Base-by-base conservation (phyloP, 2,888 invertebrate genomes). In the Machimus atricapillus region DNA sequence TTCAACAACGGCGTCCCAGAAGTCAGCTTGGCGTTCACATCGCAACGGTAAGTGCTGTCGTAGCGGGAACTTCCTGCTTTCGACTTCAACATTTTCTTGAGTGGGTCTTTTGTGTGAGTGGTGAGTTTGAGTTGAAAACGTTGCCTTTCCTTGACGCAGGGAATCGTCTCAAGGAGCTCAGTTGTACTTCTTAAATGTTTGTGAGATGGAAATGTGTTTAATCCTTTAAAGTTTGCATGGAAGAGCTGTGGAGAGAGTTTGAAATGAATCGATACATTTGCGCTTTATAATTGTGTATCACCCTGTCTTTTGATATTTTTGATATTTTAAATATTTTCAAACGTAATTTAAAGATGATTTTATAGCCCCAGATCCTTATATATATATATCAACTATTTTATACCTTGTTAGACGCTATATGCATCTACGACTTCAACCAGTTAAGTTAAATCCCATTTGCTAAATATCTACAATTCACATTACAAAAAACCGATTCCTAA, bases 21-120 rank as follows among this genome's bases (percentile, higher is more conserved):
- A 89, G 86, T 89, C 89, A 86, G 87, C 77, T 87, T 89, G 89
- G 89, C 89, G 89, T 78, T 87, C 89, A 87, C 87, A 89, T 88
- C 89, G 89, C n/a, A 88, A 87, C 66, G 89, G 89, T 89, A 87
- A 89, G 89, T 87, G 27, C 85, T 83, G 37, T 40, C 19, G 34
- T 34, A 76, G n/a, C 37, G 19, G 27, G 27, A 40, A 9, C 34
- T 34, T 34, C 40, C 31, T 37, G 34, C 7, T 37, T 27, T 76
- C 8, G 34, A 76, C 27, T 7, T 76, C 16, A 76, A 76, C 8
- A 40, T 40, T 76, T 76, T 40, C n/a, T 34, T 37, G n/a, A 40
- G n/a, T 76, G 37, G 37, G 16, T 37, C 16, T 37, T 76, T 76
- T 23, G 76, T 19, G 8, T 19, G 76, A n/a, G 19, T 76, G 34